Conservation (phyloP, 2,113 vertebrate genomes). For the Caranx melampygus region DNA sequence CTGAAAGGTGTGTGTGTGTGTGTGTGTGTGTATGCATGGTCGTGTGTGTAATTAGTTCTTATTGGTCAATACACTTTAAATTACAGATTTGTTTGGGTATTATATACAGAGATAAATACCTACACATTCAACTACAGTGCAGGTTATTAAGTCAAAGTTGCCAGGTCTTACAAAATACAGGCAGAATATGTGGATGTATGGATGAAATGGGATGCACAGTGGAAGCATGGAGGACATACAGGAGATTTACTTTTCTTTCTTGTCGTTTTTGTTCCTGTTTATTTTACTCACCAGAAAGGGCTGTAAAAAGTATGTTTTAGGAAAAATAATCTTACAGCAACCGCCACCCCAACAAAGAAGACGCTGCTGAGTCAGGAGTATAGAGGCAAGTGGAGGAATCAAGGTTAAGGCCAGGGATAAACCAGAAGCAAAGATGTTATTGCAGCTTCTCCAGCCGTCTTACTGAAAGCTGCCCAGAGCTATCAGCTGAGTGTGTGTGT, state of each 20-base stretch:
- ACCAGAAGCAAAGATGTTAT: slow-evolving; percentile 70
- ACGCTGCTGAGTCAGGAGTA: background rate
- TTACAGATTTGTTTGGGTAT: background rate
- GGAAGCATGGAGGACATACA: background rate
- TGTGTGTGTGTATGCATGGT: slow-evolving; percentile 5
- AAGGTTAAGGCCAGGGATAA: slow-evolving; percentile 70
- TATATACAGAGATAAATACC: background rate
- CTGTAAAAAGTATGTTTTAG: background rate
- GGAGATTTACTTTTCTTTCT: background rate
- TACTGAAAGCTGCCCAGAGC: slow-evolving; percentile 62
- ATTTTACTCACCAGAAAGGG: background rate
- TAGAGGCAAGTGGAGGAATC: slow-evolving; percentile 43
- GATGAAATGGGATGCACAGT: background rate
- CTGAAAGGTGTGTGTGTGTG: slow-evolving; percentile 29
- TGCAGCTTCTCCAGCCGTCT: slow-evolving; percentile 66
- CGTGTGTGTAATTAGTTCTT: slow-evolving; percentile 25
- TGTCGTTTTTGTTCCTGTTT: background rate
- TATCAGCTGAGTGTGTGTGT: slow-evolving; percentile 26
- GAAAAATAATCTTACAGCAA: background rate
- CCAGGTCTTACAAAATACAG: background rate
- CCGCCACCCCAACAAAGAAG: background rate
- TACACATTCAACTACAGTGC: background rate
- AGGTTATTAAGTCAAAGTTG: background rate
- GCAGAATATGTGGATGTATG: background rate
- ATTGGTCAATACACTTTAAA: background rate